Evolutionary conservation across 2,888 invertebrate genomes (phyloP).

Genomic region (Hypomecis punctinalis): DNA sequence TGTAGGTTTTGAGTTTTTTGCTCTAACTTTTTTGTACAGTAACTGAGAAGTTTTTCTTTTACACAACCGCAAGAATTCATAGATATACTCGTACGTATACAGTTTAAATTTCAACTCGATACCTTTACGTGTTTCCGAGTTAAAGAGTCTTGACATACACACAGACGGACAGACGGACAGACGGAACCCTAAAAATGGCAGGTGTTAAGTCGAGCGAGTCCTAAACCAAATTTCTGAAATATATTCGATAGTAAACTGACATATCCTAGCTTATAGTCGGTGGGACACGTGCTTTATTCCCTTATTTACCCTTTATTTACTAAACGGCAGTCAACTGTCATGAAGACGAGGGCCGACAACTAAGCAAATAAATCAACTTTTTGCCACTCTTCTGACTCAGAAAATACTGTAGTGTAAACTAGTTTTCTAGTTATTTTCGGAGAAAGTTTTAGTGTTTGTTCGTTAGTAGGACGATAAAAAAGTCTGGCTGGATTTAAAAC

Average conservation of each 20-base stretch:
- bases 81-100: too few species aligned
- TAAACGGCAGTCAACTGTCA: constrained; percentile 27
- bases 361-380: constrained; percentile 43
- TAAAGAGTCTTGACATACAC: too few species aligned
- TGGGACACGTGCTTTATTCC: not conserved
- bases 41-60: too few species aligned
- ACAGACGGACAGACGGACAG: too few species aligned
- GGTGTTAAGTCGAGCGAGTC: too few species aligned
- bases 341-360: constrained; percentile 31
- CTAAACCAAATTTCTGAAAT: not conserved
- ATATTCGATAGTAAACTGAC: not conserved
- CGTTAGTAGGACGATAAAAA: not conserved
- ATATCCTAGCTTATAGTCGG: not conserved
- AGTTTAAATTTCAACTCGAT: too few species aligned
- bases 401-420: constrained; percentile 10
- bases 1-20: too few species aligned
- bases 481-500: not conserved
- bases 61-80: too few species aligned
- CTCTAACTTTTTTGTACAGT: too few species aligned
- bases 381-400: constrained; percentile 20
- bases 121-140: too few species aligned
- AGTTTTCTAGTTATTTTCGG: not conserved
- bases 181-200: too few species aligned
- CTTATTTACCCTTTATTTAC: constrained; percentile 17
- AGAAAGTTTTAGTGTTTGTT: not conserved